Conservation (phyloP, 2,113 vertebrate genomes). For the Channa argus region DNA sequence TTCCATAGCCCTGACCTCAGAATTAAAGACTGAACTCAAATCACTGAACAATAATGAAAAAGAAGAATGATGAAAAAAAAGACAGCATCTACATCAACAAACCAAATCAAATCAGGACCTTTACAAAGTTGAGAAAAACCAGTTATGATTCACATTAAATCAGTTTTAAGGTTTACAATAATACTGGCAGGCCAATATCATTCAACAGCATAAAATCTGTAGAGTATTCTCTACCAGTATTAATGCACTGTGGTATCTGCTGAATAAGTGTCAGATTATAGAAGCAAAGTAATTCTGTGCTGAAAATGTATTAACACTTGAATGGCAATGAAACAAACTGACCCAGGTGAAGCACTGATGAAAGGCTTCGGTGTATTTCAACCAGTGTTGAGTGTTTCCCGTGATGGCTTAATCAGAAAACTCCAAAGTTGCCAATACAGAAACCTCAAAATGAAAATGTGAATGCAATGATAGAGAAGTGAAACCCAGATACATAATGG, state of each 20-base stretch:
- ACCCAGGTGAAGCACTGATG: not conserved
- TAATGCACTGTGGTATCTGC: no score
- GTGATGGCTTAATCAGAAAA: not conserved
- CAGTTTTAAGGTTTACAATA: conserved; percentile 1
- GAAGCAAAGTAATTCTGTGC: not conserved
- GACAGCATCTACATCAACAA: not conserved
- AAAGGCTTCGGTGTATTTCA: not conserved
- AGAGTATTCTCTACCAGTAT: no score
- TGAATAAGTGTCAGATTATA: no score
- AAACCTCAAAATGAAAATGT: not conserved
- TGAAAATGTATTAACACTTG: not conserved
- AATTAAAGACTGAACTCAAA: not conserved
- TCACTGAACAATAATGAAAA: not conserved
- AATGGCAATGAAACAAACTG: not conserved
- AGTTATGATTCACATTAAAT: conserved; percentile 13
- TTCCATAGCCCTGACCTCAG: conserved; percentile 10
- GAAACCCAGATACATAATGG: not conserved
- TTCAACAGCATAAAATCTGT: no score
- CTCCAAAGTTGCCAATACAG: not conserved
- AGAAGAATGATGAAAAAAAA: not conserved
- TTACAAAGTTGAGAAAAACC: not conserved
- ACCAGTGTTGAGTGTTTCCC: not conserved
- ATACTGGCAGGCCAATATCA: not conserved
- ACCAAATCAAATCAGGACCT: not conserved
- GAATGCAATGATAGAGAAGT: not conserved